A percentile compares a stretch with the other conserved stretches of the same genome.
Evolutionary conservation across 1,140 invertebrate genomes (phyloP).

Genomic region (Euwallacea similis): DNA sequence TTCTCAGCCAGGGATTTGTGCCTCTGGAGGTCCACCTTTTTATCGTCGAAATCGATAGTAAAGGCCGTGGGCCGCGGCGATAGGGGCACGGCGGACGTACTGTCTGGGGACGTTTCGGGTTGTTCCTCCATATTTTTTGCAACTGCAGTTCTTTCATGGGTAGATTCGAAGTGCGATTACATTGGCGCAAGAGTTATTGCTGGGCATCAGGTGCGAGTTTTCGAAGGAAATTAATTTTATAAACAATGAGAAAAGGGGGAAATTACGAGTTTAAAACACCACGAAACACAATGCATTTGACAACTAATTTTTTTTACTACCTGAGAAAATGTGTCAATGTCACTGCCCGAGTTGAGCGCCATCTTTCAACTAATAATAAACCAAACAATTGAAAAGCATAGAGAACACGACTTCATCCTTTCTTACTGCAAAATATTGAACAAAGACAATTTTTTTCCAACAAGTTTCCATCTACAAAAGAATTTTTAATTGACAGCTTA

Average conservation of each 20-base stretch:
- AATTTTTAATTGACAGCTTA: no score
- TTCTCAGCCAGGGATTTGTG: conserved; percentile 70
- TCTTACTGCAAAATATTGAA: no score
- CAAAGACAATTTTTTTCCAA: no score
- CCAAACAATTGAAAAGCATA: no score
- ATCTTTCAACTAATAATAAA: no score
- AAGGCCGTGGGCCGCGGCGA: conserved; percentile 60
- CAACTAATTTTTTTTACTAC: no score
- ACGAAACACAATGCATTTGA: no score
- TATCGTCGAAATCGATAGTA: conserved; percentile 70
- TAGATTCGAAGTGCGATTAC: not conserved
- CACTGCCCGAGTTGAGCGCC: no score
- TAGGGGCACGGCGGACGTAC: conserved; percentile 39
- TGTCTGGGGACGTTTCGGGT: conserved; percentile 22
- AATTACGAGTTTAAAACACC: conserved; percentile 1
- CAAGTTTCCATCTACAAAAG: no score
- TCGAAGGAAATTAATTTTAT: not conserved
- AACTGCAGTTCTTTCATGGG: not conserved
- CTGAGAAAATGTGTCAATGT: no score
- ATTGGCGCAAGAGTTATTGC: not conserved
- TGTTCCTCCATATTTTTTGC: conserved; percentile 45
- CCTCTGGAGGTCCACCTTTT: conserved; percentile 61
- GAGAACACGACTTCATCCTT: no score
- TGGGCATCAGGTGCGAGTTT: not conserved
- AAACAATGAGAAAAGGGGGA: not conserved